A percentile compares a stretch with the other conserved stretches of the same genome.
Conservation (phyloP, 2,113 vertebrate genomes). For the Bubo scandiacus region DNA sequence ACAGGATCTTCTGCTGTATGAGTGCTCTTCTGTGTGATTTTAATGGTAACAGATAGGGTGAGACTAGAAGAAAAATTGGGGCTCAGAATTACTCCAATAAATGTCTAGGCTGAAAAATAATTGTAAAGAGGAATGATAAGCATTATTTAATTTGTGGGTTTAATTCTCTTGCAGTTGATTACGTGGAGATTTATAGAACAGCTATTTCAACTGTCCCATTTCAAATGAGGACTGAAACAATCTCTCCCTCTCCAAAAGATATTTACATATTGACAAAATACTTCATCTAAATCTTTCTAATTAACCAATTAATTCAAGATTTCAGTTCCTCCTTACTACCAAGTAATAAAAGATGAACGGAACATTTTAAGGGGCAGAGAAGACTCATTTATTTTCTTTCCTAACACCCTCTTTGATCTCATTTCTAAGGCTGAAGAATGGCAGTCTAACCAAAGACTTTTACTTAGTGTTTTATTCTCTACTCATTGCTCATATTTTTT, state of each 20-base stretch:
- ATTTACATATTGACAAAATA: neutral
- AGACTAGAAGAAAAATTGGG: neutral
- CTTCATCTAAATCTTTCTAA: conserved; percentile 7
- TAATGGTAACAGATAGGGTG: neutral
- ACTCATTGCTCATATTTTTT: neutral
- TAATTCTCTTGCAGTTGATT: neutral
- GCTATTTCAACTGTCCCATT: neutral
- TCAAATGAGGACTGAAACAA: neutral
- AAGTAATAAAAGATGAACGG: neutral
- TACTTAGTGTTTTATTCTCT: neutral
- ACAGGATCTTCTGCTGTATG: neutral
- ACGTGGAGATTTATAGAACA: neutral
- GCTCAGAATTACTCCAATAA: neutral
- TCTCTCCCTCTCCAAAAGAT: neutral
- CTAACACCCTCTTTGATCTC: neutral
- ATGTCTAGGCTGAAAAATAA: neutral
- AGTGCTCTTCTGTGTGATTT: neutral
- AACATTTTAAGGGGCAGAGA: neutral
- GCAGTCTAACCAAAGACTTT: neutral
- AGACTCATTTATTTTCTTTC: neutral
- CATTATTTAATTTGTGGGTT: neutral
- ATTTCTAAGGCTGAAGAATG: neutral
- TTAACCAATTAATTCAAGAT: neutral
- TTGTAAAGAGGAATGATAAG: neutral
- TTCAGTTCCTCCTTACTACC: neutral